These are phyloP conservation scores for Orchesella flavescens DNA, from an alignment of 2,888 invertebrate genomes.

Conservation along the genomic window DNA sequence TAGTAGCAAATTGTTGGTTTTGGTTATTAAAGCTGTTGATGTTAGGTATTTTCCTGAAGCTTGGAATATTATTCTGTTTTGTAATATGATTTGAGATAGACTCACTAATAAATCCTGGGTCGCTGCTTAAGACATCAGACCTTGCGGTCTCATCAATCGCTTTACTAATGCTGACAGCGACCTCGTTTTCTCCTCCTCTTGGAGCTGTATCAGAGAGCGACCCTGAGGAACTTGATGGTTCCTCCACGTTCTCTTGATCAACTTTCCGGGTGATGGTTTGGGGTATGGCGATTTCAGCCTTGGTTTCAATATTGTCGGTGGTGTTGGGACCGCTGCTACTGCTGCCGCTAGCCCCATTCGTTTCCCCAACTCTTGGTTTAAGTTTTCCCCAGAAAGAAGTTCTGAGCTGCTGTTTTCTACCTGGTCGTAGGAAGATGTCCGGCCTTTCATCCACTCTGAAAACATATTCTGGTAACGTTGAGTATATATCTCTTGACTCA, in stretches of 20 bases:
- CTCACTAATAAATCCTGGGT: conserved; percentile 48
- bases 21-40: neutral
- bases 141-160: conserved; percentile 58
- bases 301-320: neutral
- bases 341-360: conserved; percentile 52
- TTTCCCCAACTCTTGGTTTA: conserved; percentile 45
- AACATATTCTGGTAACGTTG: conserved; percentile 65
- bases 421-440: conserved; percentile 48
- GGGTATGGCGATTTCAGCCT: neutral
- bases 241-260: conserved; percentile 31
- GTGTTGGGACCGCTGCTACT: neutral
- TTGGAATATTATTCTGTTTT: neutral
- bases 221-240: conserved; percentile 17
- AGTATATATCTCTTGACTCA: conserved; percentile 59
- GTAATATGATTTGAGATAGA: neutral
- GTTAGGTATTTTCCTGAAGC: neutral
- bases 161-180: conserved; percentile 53
- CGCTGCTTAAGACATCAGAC: conserved; percentile 20
- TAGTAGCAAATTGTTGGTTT: neutral
- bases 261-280: conserved; percentile 11
- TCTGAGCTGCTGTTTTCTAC: conserved; percentile 31
- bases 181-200: conserved; percentile 51
- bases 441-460: conserved; percentile 52
- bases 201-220: conserved; percentile 36
- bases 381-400: neutral